Base-by-base conservation (phyloP, 2,888 invertebrate species). In the Cephonodes hylas region DNA sequence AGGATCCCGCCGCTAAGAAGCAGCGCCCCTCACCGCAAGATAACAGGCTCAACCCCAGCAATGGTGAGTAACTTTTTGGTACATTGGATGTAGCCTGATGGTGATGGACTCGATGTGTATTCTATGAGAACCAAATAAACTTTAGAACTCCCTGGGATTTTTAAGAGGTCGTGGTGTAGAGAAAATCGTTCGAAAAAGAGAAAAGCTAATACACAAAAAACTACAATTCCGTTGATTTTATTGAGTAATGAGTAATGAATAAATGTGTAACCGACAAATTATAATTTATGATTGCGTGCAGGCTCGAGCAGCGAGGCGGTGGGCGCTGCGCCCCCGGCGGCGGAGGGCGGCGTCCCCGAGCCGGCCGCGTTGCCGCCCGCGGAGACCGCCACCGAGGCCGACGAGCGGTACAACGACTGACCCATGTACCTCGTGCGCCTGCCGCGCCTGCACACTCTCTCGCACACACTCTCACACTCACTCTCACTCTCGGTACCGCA, bases 301-400 rank as follows among this genome's bases (percentile, higher is more conserved):
- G 61, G 45, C 18, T 25, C 46, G 38, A 61, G 44, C 38, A 20
- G 34, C n/a, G 61, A 61, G 6, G 18, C 46, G 25, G 34, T 31
- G 0, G 46, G 59, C 2, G 22, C 45, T 0, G 23, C 44, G 60
- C 25, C 61, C 60, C 38, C 18, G 53, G 58, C 42, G 31, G 45
- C 59, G 23, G 61, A 13, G 44, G 60, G 46, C 15, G 58, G 45
- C 62, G 45, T 60, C 45, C 66, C 69, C 46, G 59, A 68, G n/a
- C n/a, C 48, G 18, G 71, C 68, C 64, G 61, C 80, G 15, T 77
- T 84, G 60, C 87, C 88, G 20, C 88, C 89, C 71, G 89, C 92
- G 0, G 92, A 92, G 77, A 92, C 93, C 61, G 92, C 92, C 71
- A 89, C 91, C 1, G 92, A 93, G 72, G 93, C 93, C 1, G 90